These are phyloP conservation scores for Crax fasciolata DNA, from an alignment of 2,797 vertebrate genomes.

Conservation along the genomic window DNA sequence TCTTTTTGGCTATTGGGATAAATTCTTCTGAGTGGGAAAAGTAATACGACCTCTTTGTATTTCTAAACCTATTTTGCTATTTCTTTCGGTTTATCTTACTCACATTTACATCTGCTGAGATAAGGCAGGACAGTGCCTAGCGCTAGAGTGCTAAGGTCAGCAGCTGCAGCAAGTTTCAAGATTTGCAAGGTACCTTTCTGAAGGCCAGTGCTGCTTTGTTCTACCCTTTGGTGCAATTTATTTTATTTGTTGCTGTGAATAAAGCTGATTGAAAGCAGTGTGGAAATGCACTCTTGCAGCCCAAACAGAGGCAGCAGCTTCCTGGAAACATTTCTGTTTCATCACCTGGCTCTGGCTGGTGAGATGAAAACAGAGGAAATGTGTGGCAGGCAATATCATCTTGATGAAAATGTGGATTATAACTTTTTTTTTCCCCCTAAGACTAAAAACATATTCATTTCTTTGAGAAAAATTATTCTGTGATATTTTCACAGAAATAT, in stretches of 20 bases:
- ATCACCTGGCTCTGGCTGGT: fast-evolving
- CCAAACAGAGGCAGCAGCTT: background rate
- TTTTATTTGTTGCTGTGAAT: background rate
- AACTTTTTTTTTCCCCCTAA: background rate
- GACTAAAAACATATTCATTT: fast-evolving
- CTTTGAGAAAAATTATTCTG: background rate
- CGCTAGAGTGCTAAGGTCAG: background rate
- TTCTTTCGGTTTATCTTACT: background rate
- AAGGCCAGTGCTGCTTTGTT: background rate
- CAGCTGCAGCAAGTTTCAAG: background rate
- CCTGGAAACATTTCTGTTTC: background rate
- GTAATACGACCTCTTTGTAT: background rate
- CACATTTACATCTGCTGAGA: background rate
- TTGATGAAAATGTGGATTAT: background rate
- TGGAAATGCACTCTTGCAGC: background rate
- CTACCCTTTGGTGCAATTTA: background rate
- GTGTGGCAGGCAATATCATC: background rate
- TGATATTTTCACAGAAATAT: too few species aligned
- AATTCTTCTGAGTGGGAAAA: background rate
- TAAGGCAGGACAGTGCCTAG: background rate
- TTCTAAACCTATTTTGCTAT: background rate
- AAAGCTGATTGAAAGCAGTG: background rate
- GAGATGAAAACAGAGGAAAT: background rate
- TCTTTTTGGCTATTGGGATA: background rate
- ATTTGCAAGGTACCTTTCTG: background rate